Conservation (phyloP, 2,113 vertebrate genomes). For the Ptilonorhynchus violaceus region DNA sequence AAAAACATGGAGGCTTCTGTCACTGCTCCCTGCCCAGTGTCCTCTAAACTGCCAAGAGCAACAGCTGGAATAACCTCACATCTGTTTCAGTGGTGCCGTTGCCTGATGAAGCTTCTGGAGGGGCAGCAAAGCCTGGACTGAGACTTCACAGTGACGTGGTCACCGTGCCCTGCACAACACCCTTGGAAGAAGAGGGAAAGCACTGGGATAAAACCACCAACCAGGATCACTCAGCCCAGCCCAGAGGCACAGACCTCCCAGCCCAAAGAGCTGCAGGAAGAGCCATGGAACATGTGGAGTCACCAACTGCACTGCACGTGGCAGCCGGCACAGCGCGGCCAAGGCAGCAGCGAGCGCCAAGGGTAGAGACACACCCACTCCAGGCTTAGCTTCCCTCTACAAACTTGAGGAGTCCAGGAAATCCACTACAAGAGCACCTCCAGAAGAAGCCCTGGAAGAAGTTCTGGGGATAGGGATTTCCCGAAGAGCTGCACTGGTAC, state of each 20-base stretch:
- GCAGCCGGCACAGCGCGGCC: neutral
- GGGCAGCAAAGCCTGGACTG: neutral
- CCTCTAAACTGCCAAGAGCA: neutral
- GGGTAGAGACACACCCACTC: neutral
- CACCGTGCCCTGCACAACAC: rapidly evolving
- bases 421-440: neutral
- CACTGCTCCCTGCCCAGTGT: neutral
- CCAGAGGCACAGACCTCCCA: neutral
- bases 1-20: neutral
- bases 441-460: neutral
- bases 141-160: rapidly evolving
- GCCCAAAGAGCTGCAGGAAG: neutral
- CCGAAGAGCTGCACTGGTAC: neutral
- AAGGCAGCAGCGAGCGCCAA: neutral
- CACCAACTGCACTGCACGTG: neutral
- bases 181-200: neutral
- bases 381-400: neutral
- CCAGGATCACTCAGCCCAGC: neutral
- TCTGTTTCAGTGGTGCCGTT: neutral
- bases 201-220: neutral
- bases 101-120: neutral
- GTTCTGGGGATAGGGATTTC: neutral
- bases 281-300: neutral
- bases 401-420: neutral
- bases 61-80: neutral